Percentiles rank a stretch among this genome's conserved stretches.
phyloP scores from a whole-genome alignment of 2,113 vertebrate genomes.

The Micromys minutus region DNA sequence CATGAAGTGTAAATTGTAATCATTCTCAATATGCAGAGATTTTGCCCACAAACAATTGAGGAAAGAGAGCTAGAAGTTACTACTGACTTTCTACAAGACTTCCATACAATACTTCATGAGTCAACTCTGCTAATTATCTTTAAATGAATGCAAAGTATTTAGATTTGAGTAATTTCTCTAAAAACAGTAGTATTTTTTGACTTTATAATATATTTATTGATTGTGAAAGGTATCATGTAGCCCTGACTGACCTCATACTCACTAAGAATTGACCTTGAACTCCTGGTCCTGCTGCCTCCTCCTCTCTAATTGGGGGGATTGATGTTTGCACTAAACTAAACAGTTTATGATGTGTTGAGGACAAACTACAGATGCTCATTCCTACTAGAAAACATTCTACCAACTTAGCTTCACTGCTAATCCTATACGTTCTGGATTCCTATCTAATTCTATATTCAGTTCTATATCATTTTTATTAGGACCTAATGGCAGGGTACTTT shows the following conservation, averaged over 20 bases:
- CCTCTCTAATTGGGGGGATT: neutral
- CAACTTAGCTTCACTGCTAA: too few species aligned
- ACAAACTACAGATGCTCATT: too few species aligned
- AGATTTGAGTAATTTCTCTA: neutral
- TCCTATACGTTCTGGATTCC: neutral
- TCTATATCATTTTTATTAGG: neutral
- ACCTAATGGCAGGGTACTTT: neutral
- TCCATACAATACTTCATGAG: neutral
- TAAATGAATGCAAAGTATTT: neutral
- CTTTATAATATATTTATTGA: too few species aligned
- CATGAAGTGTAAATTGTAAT: neutral
- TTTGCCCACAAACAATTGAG: neutral
- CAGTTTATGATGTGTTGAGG: too few species aligned
- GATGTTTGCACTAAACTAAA: too few species aligned
- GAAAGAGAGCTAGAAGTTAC: neutral
- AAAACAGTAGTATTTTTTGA: neutral
- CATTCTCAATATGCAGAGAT: neutral
- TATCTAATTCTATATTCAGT: neutral
- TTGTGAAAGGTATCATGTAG: neutral
- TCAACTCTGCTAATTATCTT: neutral
- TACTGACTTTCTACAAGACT: neutral
- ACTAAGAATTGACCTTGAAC: neutral
- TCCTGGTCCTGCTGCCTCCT: neutral
- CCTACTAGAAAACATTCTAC: neutral
- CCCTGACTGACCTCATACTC: neutral